Percentiles rank a stretch among this genome's conserved stretches.
Evolutionary conservation across 2,888 invertebrate genomes (phyloP).

Genomic region (Mesochorus sp.): DNA sequence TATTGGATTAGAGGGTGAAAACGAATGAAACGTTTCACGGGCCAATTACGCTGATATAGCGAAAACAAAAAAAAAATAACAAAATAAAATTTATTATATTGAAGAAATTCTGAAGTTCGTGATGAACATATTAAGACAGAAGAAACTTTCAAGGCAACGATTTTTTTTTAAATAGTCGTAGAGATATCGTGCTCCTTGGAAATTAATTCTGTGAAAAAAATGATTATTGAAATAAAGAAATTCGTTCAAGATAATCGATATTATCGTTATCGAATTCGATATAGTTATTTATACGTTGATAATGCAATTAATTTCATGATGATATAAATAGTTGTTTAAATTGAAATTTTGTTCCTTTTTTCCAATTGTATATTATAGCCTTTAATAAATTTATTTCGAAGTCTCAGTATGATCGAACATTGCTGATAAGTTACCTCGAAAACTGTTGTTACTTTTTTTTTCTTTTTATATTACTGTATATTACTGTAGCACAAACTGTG

Average conservation of each 20-base stretch:
- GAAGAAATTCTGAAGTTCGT: not conserved
- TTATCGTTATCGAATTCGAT: not conserved
- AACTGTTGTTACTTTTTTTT: conserved; percentile 37
- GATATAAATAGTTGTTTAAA: conserved; percentile 17
- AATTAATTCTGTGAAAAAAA: not conserved
- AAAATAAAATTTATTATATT: too few relatives aligned
- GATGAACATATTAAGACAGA: not conserved
- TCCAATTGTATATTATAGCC: conserved; percentile 1
- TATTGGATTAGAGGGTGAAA: not conserved
- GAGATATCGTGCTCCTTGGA: too few relatives aligned
- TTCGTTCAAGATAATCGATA: too few relatives aligned
- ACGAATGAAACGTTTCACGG: conserved; percentile 3
- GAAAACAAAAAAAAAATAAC: conserved; percentile 6
- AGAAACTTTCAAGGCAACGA: not conserved
- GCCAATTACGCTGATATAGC: not conserved
- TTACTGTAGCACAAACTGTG: conserved; percentile 13
- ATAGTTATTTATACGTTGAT: not conserved
- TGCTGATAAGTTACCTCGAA: not conserved
- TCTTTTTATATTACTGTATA: conserved; percentile 15
- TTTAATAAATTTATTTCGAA: too few relatives aligned
- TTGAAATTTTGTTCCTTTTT: conserved; percentile 4
- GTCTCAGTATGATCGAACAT: not conserved
- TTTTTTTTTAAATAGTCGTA: not conserved
- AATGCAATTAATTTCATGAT: conserved; percentile 6
- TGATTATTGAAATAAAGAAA: too few relatives aligned